Evolutionary conservation across 1,140 invertebrate genomes (phyloP).

Genomic region (Chironomus striatipennis): DNA sequence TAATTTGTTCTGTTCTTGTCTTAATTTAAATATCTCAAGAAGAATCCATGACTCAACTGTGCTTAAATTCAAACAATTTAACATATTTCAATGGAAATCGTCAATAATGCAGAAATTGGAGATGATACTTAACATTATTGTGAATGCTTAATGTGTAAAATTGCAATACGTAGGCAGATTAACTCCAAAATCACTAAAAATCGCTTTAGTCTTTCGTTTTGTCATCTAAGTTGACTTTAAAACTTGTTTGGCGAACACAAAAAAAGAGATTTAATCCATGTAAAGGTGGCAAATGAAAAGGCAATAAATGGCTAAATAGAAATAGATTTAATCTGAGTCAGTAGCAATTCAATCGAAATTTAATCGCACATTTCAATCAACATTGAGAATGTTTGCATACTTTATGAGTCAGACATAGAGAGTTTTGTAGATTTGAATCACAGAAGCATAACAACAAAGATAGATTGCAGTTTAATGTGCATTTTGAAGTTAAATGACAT

Average conservation of each 20-base stretch:
- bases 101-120: no score
- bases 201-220: neutral
- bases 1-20: no score
- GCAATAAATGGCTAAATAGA: neutral
- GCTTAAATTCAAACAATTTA: no score
- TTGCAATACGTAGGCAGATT: no score
- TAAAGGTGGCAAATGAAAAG: neutral
- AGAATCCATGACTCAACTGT: no score
- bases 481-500: neutral
- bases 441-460: constrained; percentile 12
- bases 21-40: no score
- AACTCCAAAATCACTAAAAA: no score
- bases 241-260: neutral
- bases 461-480: neutral
- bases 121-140: no score
- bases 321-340: no score
- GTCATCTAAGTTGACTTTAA: neutral
- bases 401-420: neutral
- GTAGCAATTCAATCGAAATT: neutral
- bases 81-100: no score
- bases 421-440: neutral
- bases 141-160: no score
- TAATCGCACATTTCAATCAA: neutral
- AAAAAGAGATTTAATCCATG: neutral
- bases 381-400: neutral